These are phyloP conservation scores for Phalloptychus januarius DNA, from an alignment of 2,797 vertebrate genomes.

Conservation along the genomic window DNA sequence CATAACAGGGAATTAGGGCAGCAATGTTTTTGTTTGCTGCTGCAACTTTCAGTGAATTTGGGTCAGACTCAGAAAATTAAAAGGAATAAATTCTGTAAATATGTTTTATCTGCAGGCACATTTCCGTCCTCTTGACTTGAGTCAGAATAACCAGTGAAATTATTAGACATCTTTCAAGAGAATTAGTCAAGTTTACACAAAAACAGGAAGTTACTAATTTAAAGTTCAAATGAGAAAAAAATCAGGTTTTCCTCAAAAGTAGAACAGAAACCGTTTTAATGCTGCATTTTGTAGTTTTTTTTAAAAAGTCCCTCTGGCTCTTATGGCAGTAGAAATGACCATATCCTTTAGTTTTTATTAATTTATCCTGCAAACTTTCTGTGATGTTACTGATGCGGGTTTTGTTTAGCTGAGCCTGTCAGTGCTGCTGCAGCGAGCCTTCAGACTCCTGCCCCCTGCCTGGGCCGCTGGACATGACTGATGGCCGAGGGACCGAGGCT, in stretches of 20 bases:
- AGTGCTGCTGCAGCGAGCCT: slow-evolving; percentile 41
- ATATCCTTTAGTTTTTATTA: background rate
- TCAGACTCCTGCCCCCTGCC: slow-evolving; percentile 43
- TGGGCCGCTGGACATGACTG: slow-evolving; percentile 56
- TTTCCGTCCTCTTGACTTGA: background rate
- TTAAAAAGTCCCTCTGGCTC: background rate
- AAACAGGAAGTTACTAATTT: background rate
- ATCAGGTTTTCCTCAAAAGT: background rate
- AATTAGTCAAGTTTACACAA: background rate
- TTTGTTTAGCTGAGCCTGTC: slow-evolving; percentile 60
- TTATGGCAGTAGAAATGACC: background rate
- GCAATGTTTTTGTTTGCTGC: background rate
- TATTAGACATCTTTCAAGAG: background rate
- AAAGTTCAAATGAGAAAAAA: background rate
- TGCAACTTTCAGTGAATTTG: background rate
- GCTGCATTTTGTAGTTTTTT: background rate
- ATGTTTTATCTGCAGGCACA: background rate
- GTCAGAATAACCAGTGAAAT: background rate
- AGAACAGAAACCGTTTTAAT: background rate
- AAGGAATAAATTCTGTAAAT: slow-evolving; percentile 1
- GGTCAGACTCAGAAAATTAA: background rate
- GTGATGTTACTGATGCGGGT: slow-evolving; percentile 12
- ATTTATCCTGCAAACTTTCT: background rate
- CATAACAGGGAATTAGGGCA: background rate
- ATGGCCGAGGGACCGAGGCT: slow-evolving; percentile 55